phyloP scores from a whole-genome alignment of 2,797 vertebrate species.

The Neosalanx taihuensis region DNA sequence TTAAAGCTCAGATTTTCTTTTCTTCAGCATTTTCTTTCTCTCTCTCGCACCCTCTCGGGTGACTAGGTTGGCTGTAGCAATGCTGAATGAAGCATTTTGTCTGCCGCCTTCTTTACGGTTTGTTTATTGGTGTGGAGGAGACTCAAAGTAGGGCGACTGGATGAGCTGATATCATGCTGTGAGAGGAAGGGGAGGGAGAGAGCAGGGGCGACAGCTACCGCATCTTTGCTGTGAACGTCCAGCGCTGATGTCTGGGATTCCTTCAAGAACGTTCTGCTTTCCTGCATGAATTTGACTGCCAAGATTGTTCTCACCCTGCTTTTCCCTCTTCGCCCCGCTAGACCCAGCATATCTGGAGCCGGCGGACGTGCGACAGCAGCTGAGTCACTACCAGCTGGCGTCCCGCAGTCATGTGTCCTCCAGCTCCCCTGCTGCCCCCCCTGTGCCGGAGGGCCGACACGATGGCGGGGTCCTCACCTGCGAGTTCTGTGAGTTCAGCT shows the following conservation, averaged over 20 bases:
- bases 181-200: constrained; percentile 29
- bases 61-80: constrained; percentile 13
- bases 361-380: constrained; percentile 91
- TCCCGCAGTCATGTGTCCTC: constrained; percentile 83
- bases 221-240: no score
- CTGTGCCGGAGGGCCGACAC: constrained; percentile 65
- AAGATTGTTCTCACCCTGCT: not conserved
- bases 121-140: constrained; percentile 68
- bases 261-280: no score
- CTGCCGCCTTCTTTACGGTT: constrained; percentile 60
- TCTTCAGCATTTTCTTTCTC: constrained; percentile 12
- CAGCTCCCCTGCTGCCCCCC: constrained; percentile 61
- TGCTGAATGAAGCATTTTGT: constrained; percentile 65
- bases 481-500: constrained; percentile 98
- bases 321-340: constrained; percentile 41
- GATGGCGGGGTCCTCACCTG: constrained; percentile 85
- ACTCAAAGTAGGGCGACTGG: constrained; percentile 62
- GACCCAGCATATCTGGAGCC: constrained; percentile 89
- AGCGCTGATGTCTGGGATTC: no score
- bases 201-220: constrained; percentile 16
- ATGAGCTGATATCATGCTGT: constrained; percentile 57
- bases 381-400: constrained; percentile 91
- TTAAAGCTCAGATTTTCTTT: constrained; percentile 29
- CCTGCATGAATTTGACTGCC: no score
- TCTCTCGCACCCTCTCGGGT: constrained; percentile 7